Conservation (phyloP, 2,888 invertebrate genomes). For the Erebia epiphron region DNA sequence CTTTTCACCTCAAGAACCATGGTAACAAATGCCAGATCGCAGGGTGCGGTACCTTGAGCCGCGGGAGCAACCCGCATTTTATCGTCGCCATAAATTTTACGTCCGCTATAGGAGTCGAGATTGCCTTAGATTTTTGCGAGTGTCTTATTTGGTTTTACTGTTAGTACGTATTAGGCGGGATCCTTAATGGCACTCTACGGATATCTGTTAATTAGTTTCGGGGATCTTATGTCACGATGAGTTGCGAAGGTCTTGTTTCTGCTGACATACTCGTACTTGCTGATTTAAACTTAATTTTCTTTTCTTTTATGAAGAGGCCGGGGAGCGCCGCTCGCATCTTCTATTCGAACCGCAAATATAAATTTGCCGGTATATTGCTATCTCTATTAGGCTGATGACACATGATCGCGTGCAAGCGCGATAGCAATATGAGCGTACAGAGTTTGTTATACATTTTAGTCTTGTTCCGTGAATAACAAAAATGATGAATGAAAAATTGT, state of each 20-base stretch:
- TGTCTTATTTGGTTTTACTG: conserved; percentile 39
- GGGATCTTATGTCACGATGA: conserved; percentile 1
- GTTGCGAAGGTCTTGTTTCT: neutral
- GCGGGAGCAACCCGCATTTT: conserved; percentile 75
- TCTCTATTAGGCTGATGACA: too few relatives aligned
- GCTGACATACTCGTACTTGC: too few relatives aligned
- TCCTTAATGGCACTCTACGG: conserved; percentile 23
- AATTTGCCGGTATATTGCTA: too few relatives aligned
- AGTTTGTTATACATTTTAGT: too few relatives aligned
- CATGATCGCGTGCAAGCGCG: too few relatives aligned
- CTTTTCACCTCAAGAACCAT: conserved; percentile 33
- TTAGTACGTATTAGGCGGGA: conserved; percentile 22
- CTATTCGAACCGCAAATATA: too few relatives aligned
- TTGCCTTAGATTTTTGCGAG: conserved; percentile 77
- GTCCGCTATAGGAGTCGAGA: conserved; percentile 67
- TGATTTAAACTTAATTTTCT: too few relatives aligned
- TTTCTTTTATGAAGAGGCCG: too few relatives aligned
- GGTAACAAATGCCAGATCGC: conserved; percentile 44
- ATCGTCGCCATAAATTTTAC: conserved; percentile 79
- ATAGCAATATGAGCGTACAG: too few relatives aligned
- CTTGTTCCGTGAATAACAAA: too few relatives aligned
- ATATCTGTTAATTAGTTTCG: conserved; percentile 25
- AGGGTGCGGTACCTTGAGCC: conserved; percentile 61
- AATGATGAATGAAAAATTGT: too few relatives aligned
- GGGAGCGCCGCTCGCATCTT: too few relatives aligned